These are phyloP conservation scores for Tetraodon nigroviridis DNA, from an alignment of 2,113 vertebrate species.

Conservation along the genomic window DNA sequence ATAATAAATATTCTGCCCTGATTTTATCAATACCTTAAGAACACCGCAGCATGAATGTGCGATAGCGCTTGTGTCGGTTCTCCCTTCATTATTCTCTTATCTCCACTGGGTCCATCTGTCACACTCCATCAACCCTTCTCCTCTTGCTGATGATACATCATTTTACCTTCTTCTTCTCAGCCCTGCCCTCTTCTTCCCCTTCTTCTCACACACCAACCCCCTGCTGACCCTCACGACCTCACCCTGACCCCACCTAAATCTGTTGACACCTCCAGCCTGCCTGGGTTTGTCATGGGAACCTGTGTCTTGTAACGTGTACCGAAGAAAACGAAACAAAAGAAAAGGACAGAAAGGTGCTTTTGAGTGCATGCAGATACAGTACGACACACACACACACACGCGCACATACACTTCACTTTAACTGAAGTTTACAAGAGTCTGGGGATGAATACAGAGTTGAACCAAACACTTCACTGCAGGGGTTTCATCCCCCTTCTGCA, in stretches of 20 bases:
- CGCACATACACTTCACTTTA: slow-evolving; percentile 13
- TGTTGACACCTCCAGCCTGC: slow-evolving; percentile 61
- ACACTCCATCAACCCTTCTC: slow-evolving; percentile 47
- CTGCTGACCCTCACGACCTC: slow-evolving; percentile 53
- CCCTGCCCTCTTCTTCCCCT: slow-evolving; percentile 33
- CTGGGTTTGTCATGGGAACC: slow-evolving; percentile 72
- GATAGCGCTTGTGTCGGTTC: slow-evolving; percentile 43
- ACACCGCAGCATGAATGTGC: too few species aligned
- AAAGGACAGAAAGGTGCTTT: not conserved
- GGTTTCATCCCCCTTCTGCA: slow-evolving; percentile 45
- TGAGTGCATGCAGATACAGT: not conserved
- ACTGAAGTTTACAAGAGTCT: slow-evolving; percentile 11
- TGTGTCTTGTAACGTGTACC: not conserved
- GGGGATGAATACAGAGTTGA: slow-evolving; percentile 25
- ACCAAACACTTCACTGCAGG: slow-evolving; percentile 38
- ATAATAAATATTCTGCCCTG: too few species aligned
- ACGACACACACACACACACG: not conserved
- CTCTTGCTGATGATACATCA: slow-evolving; percentile 16
- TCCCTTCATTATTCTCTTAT: slow-evolving; percentile 46
- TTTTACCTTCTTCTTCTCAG: slow-evolving; percentile 51
- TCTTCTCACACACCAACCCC: slow-evolving; percentile 13
- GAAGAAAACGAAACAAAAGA: not conserved
- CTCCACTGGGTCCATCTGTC: slow-evolving; percentile 61
- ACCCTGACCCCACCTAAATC: slow-evolving; percentile 56
- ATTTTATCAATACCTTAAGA: too few species aligned